Conservation (phyloP, 2,113 vertebrate genomes). For the Todiramphus chloris region DNA sequence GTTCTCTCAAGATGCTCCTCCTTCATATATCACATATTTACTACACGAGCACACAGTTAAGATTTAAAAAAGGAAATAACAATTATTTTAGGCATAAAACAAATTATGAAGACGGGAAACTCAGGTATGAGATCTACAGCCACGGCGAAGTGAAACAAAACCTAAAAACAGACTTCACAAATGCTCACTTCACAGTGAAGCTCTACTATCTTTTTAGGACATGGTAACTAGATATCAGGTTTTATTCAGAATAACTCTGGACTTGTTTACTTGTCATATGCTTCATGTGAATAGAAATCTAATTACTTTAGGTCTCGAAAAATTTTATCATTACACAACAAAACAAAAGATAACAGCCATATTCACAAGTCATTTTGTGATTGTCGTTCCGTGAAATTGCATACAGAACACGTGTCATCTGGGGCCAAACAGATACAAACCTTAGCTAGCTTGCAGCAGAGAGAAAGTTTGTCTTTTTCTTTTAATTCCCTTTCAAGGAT, state of each 20-base stretch:
- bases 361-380: slow-evolving; percentile 50
- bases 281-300: slow-evolving; percentile 66
- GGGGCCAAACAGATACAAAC: background rate
- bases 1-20: background rate
- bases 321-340: slow-evolving; percentile 67
- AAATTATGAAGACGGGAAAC: background rate
- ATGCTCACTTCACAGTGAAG: slow-evolving; percentile 26
- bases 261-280: slow-evolving; percentile 45
- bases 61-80: background rate
- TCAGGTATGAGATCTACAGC: background rate
- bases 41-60: background rate
- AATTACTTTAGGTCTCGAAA: slow-evolving; percentile 68
- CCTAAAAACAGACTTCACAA: slow-evolving; percentile 6
- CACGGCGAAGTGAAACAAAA: background rate
- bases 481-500: slow-evolving; percentile 17
- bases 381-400: slow-evolving; percentile 56
- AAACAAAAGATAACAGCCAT: slow-evolving; percentile 65
- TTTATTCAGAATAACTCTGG: slow-evolving; percentile 42
- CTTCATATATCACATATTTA: background rate
- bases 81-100: slow-evolving; percentile 13
- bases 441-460: background rate
- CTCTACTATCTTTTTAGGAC: slow-evolving; percentile 28
- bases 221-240: slow-evolving; percentile 44
- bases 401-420: background rate
- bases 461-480: slow-evolving; percentile 43